These are phyloP conservation scores for Eolophus roseicapilla DNA, from an alignment of 2,113 vertebrate genomes.

Conservation along the genomic window DNA sequence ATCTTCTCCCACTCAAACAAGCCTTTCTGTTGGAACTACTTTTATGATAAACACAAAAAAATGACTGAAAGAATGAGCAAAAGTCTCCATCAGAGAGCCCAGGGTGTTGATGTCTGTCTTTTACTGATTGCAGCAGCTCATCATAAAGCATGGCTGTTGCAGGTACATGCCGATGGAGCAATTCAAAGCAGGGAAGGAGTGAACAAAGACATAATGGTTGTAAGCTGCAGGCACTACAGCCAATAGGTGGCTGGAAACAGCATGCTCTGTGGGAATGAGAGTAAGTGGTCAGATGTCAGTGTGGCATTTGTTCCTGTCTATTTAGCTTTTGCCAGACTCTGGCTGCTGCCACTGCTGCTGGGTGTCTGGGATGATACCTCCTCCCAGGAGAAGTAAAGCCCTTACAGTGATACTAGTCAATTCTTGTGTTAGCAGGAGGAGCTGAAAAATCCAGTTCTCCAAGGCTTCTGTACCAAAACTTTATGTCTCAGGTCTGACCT, in stretches of 20 bases:
- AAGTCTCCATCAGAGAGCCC: background rate
- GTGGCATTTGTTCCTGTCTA: background rate
- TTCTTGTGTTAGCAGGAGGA: background rate
- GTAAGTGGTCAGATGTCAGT: background rate
- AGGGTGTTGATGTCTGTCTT: background rate
- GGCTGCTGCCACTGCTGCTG: background rate
- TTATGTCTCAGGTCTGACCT: background rate
- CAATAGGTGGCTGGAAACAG: background rate
- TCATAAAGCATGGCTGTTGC: background rate
- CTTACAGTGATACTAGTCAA: background rate
- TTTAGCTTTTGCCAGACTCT: background rate
- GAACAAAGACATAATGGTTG: background rate
- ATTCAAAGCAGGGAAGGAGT: background rate
- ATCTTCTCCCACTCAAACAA: background rate
- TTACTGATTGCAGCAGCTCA: background rate
- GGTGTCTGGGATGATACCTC: background rate
- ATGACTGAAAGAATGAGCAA: background rate
- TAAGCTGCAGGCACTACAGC: background rate
- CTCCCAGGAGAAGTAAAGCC: background rate
- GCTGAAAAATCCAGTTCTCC: background rate
- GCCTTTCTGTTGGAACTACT: fast-evolving
- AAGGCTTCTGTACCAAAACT: background rate
- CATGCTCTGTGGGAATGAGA: background rate
- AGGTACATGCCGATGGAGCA: background rate
- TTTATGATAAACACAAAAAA: background rate